Base-by-base conservation (phyloP, 2,797 vertebrate genomes). In the Cephalopachus bancanus region DNA sequence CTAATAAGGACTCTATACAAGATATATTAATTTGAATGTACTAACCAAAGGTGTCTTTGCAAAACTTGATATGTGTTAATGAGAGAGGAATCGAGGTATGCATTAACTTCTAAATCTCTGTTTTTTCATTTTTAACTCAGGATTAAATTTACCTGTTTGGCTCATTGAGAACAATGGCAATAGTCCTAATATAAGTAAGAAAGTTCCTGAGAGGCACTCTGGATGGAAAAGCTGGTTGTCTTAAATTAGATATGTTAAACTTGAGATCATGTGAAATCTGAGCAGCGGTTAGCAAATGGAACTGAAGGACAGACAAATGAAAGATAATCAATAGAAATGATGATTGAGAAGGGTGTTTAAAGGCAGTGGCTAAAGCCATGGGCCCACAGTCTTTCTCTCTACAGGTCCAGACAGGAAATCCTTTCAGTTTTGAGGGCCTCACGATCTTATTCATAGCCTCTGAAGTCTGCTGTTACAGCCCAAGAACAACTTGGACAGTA, bases 401-500 rank as follows among this genome's bases (percentile, higher is more conserved):
- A 49, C 60, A 89, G 55, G 57, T 75, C 37, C 37, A 22, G 14
- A 44, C 28, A 22, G 69, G 51, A 49, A 88, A 33, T n/a, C 24
- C 28, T 28, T 59, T 71, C n/a, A 11, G 6, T 12, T 78, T 30
- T n/a, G 30, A 30, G 17, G 57, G 3, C 37, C 37, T 0, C n/a
- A 7, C 0, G 0, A 20, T 33, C 57, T 8, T 59, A 22, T 24
- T 26, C 12, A 1, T 14, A 22, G 10, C 7, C 1, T 17, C 5
- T 55, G 24, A 55, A 5, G 22, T 17, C 26, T 81, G 49, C 53
- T 14, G 7, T 8, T 30, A 11, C 5, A 49, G 53, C 12, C 59
- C 7, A 12, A 59, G 59, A 83, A 19, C 37, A 74, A 81, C 49
- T 1, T 2, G 1, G 49, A 26, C 11, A 16, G 1, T 3, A 20